These are phyloP conservation scores for Zhengitettix transpicula DNA, from an alignment of 2,888 invertebrate species.

Conservation along the genomic window DNA sequence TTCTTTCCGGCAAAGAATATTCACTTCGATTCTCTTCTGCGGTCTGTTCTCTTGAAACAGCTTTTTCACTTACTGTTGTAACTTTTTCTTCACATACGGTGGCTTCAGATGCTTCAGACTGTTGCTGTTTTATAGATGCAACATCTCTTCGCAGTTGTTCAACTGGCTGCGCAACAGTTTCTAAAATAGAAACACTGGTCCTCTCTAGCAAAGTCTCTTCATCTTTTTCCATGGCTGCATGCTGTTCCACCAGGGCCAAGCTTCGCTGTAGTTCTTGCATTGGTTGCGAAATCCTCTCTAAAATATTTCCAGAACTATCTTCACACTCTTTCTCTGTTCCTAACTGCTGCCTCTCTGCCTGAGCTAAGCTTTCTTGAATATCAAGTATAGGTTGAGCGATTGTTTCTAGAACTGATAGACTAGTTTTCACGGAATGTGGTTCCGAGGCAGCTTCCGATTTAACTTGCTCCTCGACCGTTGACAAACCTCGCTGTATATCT, in stretches of 20 bases:
- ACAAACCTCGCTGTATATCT: constrained; percentile 36
- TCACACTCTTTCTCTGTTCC: no score
- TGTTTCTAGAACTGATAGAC: constrained; percentile 24
- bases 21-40: no score
- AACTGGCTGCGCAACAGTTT: constrained; percentile 9
- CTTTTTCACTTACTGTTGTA: no score
- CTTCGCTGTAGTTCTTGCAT: constrained; percentile 38
- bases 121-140: not conserved
- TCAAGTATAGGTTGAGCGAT: constrained; percentile 28
- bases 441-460: constrained; percentile 43
- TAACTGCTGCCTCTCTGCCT: constrained; percentile 1
- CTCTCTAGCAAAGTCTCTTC: constrained; percentile 1
- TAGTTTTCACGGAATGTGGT: constrained; percentile 30
- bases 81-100: no score
- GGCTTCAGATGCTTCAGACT: not conserved
- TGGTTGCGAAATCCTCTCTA: not conserved
- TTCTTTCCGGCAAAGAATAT: constrained; percentile 29
- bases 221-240: constrained; percentile 39
- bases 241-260: constrained; percentile 47
- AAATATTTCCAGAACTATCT: not conserved
- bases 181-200: constrained; percentile 4
- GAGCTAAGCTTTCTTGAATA: constrained; percentile 10
- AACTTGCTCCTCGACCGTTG: constrained; percentile 41
- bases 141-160: constrained; percentile 1
- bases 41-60: no score